Percentiles rank a stretch among this genome's conserved stretches.
These are phyloP conservation scores for Lanius ludovicianus DNA, from an alignment of 2,113 vertebrate species.

Conservation along the genomic window DNA sequence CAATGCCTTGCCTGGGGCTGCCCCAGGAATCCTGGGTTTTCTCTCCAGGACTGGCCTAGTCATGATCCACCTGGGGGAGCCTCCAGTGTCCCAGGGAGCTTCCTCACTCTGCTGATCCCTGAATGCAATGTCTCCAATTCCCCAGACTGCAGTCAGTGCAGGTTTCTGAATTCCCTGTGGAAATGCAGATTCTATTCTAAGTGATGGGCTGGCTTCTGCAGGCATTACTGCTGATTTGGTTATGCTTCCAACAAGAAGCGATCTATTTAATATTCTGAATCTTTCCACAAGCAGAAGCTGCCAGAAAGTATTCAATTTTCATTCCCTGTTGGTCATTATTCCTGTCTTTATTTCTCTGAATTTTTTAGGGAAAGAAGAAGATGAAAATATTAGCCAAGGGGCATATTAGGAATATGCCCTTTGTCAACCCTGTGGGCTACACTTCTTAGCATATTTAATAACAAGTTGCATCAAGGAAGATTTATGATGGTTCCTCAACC, in stretches of 20 bases:
- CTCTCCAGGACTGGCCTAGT: neutral
- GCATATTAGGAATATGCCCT: neutral
- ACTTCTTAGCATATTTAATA: conserved; percentile 10
- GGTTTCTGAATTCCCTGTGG: neutral
- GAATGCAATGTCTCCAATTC: accelerated
- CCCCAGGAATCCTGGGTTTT: neutral
- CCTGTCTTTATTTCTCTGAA: neutral
- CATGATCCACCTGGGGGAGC: accelerated
- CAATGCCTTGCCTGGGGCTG: accelerated
- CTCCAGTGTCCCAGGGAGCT: neutral
- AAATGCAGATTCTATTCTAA: neutral
- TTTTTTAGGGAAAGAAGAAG: neutral
- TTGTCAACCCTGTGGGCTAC: neutral
- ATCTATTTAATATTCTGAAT: neutral
- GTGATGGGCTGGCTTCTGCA: neutral
- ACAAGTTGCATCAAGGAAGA: neutral
- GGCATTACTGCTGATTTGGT: neutral
- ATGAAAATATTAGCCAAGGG: neutral
- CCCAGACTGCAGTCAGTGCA: neutral
- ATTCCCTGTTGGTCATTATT: neutral
- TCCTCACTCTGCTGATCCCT: neutral
- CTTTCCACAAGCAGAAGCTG: neutral
- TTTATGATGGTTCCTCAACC: neutral
- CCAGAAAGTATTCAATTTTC: neutral
- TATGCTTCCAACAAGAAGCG: neutral